Base-by-base conservation (phyloP, 1,140 invertebrate species). In the Trichoplusia ni region DNA sequence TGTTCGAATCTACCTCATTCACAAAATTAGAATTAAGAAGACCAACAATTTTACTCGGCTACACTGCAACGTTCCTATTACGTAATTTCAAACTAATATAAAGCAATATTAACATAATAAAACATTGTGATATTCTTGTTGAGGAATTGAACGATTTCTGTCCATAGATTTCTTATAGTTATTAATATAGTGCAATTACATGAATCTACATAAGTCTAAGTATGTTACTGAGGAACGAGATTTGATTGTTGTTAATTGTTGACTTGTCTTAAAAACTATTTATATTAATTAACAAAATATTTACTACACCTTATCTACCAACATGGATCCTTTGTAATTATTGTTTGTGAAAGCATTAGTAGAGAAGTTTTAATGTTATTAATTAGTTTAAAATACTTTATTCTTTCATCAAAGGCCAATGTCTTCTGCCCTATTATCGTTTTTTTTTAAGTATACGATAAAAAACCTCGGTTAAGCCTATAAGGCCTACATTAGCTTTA, bases 111-210 rank as follows among this genome's bases (percentile, higher is more conserved):
- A 25, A 16, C 14, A 33, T 33, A 33, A 35, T 33, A 16, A 49
- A 51, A 35, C 27, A 51, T 51, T 51, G 47, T 51, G 47, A 51
- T 51, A 51, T 51, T 35, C 47, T 51, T 51, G 29, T 51, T 51
- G 47, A 33, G 47, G 47, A 29, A 51, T 51, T 51, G 47, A 51
- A 51, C 47, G 27, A 51, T 51, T 35, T 51, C 47, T 51, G 29
- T 51, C 47, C 47, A 51, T 51, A 33, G 27, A 35, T 19, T 46
- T 51, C 47, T 29, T 33, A 19, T 51, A 51, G 29, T 51, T 51
- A 51, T 51, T 51, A 35, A 7, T 33, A 4, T 51, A 51, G 47
- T 35, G 29, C 47, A 51, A 51, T 51, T 51, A 51, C 44, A 47
- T n/a, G 25, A 7, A 7, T 49, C 46, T 51, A 51, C 16, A 31